Evolutionary conservation across 2,888 invertebrate species (phyloP), one percentile per base, ranked within the genome.

Genomic region (Microplitis deprimator): DNA sequence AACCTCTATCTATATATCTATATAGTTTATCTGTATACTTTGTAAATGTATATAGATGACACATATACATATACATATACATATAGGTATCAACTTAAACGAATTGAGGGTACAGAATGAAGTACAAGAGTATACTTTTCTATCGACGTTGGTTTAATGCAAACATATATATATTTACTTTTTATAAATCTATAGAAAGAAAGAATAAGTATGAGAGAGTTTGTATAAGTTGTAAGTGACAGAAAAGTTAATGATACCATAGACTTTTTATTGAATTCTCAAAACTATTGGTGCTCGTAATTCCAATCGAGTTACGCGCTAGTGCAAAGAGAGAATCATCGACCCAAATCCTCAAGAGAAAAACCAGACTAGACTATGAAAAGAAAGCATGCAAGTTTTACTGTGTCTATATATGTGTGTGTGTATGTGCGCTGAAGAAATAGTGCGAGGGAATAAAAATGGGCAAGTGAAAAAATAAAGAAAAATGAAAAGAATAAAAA

Each of bases 231-330:
- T 50, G 50, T 50, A 50, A 50, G 50, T 13, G 50, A 50, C 50
- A 50, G 50, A 50, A 50, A 50, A 50, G 13, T 50, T 50, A 50
- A 50, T 50, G 50, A 50, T 50, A 50, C 13, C 72, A 73, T 70
- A 61, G 73, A 76, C 67, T 76, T 75, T 68, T 71, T 68, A 77
- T 80, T 80, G 67, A 78, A 78, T 80, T 79, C 13, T 77, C 39
- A 29, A 64, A 80, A 77, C 68, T 80, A 80, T 78, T 78, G 79
- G 72, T 41, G 68, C 72, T 62, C 72, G 65, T 75, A 80, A 78
- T 78, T 80, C 76, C 38, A 64, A 39, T 16, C 41, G 71, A 78
- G 69, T 78, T 76, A 72, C 40, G 62, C 41, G 13, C 29, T 16
- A 39, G 20, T 40, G 16, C 13, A 60, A 72, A 60, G 29, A 29